Evolutionary conservation across 2,797 vertebrate species (phyloP).

Genomic region (Mastacembelus armatus): DNA sequence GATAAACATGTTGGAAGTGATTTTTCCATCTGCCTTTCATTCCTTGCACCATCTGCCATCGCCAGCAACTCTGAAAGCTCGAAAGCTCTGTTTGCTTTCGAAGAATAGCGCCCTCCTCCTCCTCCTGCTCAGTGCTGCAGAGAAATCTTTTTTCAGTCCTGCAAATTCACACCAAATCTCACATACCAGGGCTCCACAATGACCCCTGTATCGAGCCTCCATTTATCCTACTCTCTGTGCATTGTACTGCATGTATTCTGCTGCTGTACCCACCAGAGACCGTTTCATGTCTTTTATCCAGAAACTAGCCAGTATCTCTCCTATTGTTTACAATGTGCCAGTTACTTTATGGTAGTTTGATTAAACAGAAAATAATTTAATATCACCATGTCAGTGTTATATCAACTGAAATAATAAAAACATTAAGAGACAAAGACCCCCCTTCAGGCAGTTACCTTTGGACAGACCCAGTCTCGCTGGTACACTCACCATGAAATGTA

Average conservation of each 20-base stretch:
- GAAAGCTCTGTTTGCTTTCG: slow-evolving; percentile 38
- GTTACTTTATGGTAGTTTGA: background rate
- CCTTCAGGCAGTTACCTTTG: too few relatives aligned
- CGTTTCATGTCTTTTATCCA: background rate
- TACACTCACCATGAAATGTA: too few relatives aligned
- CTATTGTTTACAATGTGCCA: background rate
- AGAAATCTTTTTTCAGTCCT: slow-evolving; percentile 1
- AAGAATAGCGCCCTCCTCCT: slow-evolving; percentile 42
- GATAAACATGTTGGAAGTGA: slow-evolving; percentile 73
- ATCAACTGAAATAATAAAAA: background rate
- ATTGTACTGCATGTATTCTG: too few relatives aligned
- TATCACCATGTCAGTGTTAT: background rate
- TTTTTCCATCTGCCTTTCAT: slow-evolving; percentile 77
- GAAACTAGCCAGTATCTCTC: background rate
- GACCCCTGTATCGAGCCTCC: background rate
- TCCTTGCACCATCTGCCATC: slow-evolving; percentile 69
- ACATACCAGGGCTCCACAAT: background rate
- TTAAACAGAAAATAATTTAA: background rate
- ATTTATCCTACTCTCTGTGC: background rate
- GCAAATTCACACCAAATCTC: slow-evolving; percentile 10
- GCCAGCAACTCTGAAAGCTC: slow-evolving; percentile 56
- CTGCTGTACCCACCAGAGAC: background rate
- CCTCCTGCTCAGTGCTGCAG: slow-evolving; percentile 7
- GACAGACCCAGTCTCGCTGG: too few relatives aligned
- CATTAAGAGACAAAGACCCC: background rate